These are phyloP conservation scores for Alouatta palliata DNA, from an alignment of 2,113 vertebrate species.

Conservation along the genomic window DNA sequence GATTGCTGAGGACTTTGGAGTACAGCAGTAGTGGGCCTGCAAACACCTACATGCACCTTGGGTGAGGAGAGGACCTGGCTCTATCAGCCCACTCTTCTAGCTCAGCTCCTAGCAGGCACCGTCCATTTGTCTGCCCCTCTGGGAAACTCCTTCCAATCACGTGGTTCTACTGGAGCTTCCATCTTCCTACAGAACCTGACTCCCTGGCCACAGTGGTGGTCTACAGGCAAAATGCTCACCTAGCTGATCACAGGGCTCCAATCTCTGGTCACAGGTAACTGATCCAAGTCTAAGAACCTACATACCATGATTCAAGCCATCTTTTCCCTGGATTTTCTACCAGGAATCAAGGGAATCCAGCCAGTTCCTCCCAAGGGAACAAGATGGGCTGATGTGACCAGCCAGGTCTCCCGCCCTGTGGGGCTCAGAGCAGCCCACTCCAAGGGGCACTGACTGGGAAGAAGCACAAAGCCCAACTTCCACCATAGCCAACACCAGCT, in stretches of 20 bases:
- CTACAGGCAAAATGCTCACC: not conserved
- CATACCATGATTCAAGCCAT: no score
- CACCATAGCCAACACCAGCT: not conserved
- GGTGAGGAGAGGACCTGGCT: not conserved
- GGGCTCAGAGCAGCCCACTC: not conserved
- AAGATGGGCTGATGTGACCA: not conserved
- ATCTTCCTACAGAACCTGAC: not conserved
- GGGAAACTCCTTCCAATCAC: not conserved
- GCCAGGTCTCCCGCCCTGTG: not conserved
- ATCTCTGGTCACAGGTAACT: not conserved
- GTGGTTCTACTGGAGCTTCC: not conserved
- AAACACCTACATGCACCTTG: rapidly evolving
- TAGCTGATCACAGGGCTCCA: not conserved
- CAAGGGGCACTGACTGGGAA: not conserved
- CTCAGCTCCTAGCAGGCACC: not conserved
- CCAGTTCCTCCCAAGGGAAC: not conserved
- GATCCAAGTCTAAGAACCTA: no score
- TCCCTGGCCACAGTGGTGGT: not conserved
- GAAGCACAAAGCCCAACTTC: not conserved
- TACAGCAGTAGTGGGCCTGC: not conserved
- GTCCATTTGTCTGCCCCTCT: not conserved
- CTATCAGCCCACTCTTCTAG: not conserved
- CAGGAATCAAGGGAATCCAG: not conserved
- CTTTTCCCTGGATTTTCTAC: not conserved
- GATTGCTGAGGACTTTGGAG: not conserved